Evolutionary conservation across 2,888 invertebrate genomes (phyloP), one percentile per base, ranked within the genome.

Genomic region (Ochropleura leucogaster): DNA sequence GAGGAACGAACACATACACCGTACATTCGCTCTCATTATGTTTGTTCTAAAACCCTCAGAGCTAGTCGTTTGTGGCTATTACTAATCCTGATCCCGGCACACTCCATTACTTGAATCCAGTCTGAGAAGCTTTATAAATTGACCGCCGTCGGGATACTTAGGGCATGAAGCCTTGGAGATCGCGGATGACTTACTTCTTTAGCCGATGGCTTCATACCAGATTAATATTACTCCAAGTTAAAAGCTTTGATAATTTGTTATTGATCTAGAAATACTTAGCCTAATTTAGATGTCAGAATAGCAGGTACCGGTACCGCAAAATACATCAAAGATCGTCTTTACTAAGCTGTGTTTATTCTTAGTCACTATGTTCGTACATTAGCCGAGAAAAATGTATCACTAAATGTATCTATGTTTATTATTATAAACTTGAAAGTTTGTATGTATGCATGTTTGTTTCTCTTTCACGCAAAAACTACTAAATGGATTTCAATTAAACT

Each of bases 111-210:
- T 85, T 81, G 88, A 86, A 89, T 89, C 91, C 89, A 90, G 88
- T 90, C 86, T 84, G 79, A 82, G 88, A 88, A 89, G 90, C 92
- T 91, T 90, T 93, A 92, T 93, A 92, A 91, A 92, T 93, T 92
- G 91, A 90, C 89, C 89, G 87, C 90, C 90, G 90, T 93, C 90
- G 88, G 87, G 88, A 89, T 89, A 88, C 89, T 87, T 86, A 77
- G 66, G 57, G 63, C 77, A 66, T 78, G 80, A 84, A 86, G 68
- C 83, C 77, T 85, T 84, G 79, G 85, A 79, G 74, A 86, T 72
- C 72, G 77, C 72, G 76, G 77, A 69, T 84, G 72, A 83, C 85
- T 80, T 74, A 62, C 74, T 83, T 69, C 81, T 78, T 76, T 81
- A 72, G 51, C 60, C 68, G 40, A 72, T 71, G 63, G 77, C 77